These are phyloP conservation scores for Phymastichus coffea DNA, from an alignment of 1,140 invertebrate species.

Conservation along the genomic window DNA sequence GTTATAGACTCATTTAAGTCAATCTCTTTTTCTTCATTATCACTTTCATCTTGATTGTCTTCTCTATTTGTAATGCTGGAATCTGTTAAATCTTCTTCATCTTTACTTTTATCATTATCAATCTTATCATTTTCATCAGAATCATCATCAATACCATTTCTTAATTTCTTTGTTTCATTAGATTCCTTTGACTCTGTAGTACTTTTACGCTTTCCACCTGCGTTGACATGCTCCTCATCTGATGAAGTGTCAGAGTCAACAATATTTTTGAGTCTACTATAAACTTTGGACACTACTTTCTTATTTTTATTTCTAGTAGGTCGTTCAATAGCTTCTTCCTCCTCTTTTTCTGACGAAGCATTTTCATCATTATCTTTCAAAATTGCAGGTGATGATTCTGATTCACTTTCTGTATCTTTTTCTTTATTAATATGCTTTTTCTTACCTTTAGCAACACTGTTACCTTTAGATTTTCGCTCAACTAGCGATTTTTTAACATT, in stretches of 20 bases:
- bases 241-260: slow-evolving; percentile 24
- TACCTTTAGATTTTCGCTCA: neutral
- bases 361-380: neutral
- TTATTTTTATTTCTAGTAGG: slow-evolving; percentile 20
- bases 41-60: neutral
- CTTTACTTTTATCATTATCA: neutral
- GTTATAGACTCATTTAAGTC: neutral
- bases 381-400: neutral
- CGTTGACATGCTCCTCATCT: slow-evolving; percentile 1
- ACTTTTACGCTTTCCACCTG: slow-evolving; percentile 4
- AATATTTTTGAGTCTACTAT: slow-evolving; percentile 8
- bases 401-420: neutral
- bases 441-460: neutral
- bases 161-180: slow-evolving; percentile 3
- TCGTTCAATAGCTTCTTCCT: neutral
- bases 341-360: slow-evolving; percentile 3
- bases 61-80: too few species aligned
- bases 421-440: neutral
- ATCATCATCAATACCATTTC: neutral
- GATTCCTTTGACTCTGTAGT: neutral
- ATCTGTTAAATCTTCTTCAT: neutral
- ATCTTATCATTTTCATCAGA: neutral
- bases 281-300: neutral
- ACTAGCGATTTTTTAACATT: slow-evolving; percentile 1
- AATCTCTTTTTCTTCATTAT: neutral